Evolutionary conservation across 2,888 invertebrate genomes (phyloP).

Genomic region (Psylliodes chrysocephalus): DNA sequence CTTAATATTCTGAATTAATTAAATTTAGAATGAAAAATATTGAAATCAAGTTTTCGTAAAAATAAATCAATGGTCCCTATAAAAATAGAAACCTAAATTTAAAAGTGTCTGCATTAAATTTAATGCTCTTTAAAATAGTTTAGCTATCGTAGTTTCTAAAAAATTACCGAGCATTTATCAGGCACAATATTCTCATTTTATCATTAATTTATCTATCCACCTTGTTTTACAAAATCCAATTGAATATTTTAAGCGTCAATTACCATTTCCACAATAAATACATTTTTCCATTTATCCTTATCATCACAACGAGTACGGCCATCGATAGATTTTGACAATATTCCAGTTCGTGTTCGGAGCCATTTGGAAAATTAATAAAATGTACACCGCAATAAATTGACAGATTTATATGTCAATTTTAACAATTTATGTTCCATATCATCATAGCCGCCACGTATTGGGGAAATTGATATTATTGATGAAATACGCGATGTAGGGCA

Average conservation of each 20-base stretch:
- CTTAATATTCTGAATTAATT: no score
- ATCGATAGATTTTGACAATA: constrained; percentile 32
- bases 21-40: no score
- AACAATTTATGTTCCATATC: constrained; percentile 38
- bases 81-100: no score
- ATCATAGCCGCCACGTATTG: constrained; percentile 3
- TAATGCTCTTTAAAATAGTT: no score
- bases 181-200: no score
- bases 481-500: neutral
- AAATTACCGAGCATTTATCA: no score
- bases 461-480: neutral
- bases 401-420: constrained; percentile 50
- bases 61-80: no score
- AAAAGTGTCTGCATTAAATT: no score
- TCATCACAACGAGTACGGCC: constrained; percentile 1
- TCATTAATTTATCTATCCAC: constrained; percentile 6
- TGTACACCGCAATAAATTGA: constrained; percentile 46
- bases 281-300: constrained; percentile 20
- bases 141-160: no score
- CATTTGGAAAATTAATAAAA: constrained; percentile 48
- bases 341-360: constrained; percentile 35
- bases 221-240: constrained; percentile 5
- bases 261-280: constrained; percentile 8
- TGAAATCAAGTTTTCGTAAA: no score
- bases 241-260: constrained; percentile 8